Evolutionary conservation across 1,140 invertebrate genomes (phyloP).

Genomic region (Drosophila obscura): DNA sequence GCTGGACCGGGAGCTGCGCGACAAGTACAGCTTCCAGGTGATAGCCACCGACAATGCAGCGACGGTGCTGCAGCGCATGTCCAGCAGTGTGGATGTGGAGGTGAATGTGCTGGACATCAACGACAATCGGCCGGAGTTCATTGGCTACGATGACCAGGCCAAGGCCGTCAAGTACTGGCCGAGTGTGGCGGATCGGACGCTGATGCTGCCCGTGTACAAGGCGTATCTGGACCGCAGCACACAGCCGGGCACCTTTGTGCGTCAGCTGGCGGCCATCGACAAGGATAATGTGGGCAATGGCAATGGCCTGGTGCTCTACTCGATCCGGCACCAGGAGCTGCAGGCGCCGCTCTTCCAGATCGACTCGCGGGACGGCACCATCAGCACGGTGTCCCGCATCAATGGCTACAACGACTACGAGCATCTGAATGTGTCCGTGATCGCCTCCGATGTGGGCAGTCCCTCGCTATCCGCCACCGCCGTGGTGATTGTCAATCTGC

Average conservation of each 20-base stretch:
- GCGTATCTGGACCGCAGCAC: conserved; percentile 88
- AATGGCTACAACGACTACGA: conserved; percentile 86
- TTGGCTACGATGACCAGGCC: conserved; percentile 87
- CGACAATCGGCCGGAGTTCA: conserved; percentile 90
- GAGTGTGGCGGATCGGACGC: conserved; percentile 59
- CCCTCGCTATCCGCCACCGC: conserved; percentile 92
- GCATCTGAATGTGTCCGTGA: conserved; percentile 88
- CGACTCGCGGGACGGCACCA: conserved; percentile 91
- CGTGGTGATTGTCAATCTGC: conserved; percentile 88
- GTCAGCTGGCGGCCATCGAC: conserved; percentile 92
- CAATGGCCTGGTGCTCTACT: conserved; percentile 91
- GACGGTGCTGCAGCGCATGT: conserved; percentile 85
- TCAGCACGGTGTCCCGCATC: conserved; percentile 89
- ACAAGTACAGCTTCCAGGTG: conserved; percentile 89
- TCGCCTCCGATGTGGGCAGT: conserved; percentile 92
- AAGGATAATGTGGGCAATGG: conserved; percentile 92
- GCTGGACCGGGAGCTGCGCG: conserved; percentile 90
- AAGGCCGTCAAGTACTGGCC: conserved; percentile 69
- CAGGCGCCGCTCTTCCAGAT: conserved; percentile 89
- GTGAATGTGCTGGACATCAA: conserved; percentile 92
- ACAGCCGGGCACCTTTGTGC: conserved; percentile 88
- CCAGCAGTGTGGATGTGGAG: conserved; percentile 90
- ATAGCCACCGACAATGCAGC: conserved; percentile 90
- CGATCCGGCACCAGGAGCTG: conserved; percentile 87
- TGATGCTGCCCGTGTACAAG: conserved; percentile 87